Conservation (phyloP, 2,888 invertebrate species). For the Galeruca laticollis region DNA sequence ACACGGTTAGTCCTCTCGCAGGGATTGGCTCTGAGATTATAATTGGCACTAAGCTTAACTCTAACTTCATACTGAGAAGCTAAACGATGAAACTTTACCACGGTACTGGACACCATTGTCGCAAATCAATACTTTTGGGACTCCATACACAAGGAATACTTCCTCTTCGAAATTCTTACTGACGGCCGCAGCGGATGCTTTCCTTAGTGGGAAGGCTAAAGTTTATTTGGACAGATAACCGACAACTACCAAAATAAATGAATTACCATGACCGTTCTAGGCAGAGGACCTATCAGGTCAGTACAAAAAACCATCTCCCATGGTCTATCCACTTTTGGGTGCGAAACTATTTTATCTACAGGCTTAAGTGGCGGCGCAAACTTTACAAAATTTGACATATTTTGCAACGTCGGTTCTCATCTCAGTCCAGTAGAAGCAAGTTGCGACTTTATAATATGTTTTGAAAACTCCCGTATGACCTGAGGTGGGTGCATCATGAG, state of each 20-base stretch:
- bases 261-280: conserved; percentile 34
- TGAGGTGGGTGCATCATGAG: conserved; percentile 4
- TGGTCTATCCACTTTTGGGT: conserved; percentile 16
- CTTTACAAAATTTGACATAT: conserved; percentile 8
- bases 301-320: conserved; percentile 39
- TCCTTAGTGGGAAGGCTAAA: conserved; percentile 28
- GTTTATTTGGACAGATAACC: conserved; percentile 37
- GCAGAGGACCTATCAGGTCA: conserved; percentile 41
- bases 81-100: no score
- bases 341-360: conserved; percentile 23
- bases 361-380: neutral
- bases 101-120: no score
- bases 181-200: conserved; percentile 21
- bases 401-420: conserved; percentile 22
- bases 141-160: no score
- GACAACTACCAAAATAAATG: no score
- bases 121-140: no score
- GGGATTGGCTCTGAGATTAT: no score
- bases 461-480: conserved; percentile 10
- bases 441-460: conserved; percentile 8
- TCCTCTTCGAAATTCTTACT: conserved; percentile 23
- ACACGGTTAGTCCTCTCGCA: no score
- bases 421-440: no score
- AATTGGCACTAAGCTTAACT: no score
- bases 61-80: no score